Evolutionary conservation across 2,113 vertebrate genomes (phyloP).

Genomic region (Tylochromis polylepis): DNA sequence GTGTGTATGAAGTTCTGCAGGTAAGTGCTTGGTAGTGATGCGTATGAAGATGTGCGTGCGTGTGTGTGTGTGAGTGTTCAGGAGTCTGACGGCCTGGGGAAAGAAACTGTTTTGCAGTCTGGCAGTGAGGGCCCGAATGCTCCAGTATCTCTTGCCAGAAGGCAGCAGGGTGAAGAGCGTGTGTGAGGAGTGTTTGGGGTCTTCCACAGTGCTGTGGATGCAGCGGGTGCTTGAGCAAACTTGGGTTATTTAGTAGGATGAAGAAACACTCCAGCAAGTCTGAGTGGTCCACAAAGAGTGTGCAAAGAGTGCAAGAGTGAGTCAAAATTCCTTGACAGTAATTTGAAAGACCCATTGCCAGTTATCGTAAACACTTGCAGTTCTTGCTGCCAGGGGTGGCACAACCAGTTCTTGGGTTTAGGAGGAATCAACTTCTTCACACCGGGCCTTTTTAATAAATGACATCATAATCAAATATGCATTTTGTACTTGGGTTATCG

Average conservation of each 20-base stretch:
- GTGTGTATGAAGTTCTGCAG: too few relatives aligned
- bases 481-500: neutral
- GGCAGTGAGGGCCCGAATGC: too few relatives aligned
- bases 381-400: neutral
- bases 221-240: too few relatives aligned
- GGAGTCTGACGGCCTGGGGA: too few relatives aligned
- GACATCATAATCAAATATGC: neutral
- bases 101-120: too few relatives aligned
- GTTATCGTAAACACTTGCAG: neutral
- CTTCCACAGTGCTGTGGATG: too few relatives aligned
- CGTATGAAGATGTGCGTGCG: too few relatives aligned
- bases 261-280: neutral
- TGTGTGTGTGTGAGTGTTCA: too few relatives aligned
- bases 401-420: neutral
- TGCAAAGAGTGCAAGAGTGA: neutral
- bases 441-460: neutral
- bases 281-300: fast-evolving
- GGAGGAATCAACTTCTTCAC: neutral
- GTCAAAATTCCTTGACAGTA: neutral
- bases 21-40: too few relatives aligned
- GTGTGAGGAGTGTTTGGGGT: too few relatives aligned
- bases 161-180: too few relatives aligned
- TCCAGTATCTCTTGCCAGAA: too few relatives aligned
- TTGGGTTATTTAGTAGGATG: neutral
- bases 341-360: neutral